Percentiles rank a stretch among this genome's conserved stretches.
These are phyloP conservation scores for Menidia beryllina DNA, from an alignment of 2,113 vertebrate genomes.

Conservation along the genomic window DNA sequence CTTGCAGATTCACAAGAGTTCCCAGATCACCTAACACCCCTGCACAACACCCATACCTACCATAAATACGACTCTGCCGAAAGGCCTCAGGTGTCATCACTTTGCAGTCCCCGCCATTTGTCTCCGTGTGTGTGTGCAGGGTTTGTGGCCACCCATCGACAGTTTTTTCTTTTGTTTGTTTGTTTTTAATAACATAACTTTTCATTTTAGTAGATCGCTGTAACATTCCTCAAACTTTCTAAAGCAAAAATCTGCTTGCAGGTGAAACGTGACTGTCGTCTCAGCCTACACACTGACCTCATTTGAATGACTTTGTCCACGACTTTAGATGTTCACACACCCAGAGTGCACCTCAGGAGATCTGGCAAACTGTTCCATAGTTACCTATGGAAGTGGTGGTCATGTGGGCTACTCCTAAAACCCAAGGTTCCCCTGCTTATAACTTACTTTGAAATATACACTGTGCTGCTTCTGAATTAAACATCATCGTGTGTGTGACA, in stretches of 20 bases:
- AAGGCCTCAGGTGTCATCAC: conserved; percentile 68
- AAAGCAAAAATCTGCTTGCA: conserved; percentile 7
- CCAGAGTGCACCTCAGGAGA: conserved; percentile 19
- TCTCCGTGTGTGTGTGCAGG: conserved; percentile 28
- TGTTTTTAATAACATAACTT: neutral
- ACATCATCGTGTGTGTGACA: conserved; percentile 53
- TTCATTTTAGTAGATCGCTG: neutral
- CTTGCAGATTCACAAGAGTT: conserved; percentile 58
- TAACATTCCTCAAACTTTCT: neutral
- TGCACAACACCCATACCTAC: conserved; percentile 60
- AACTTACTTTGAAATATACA: conserved; percentile 59
- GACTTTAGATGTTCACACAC: conserved; percentile 18
- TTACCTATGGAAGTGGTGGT: conserved; percentile 53
- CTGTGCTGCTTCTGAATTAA: conserved; percentile 58
- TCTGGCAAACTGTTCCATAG: conserved; percentile 31
- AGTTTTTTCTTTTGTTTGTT: conserved; percentile 29
- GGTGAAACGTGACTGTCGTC: conserved; percentile 40
- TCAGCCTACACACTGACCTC: conserved; percentile 56
- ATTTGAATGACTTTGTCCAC: conserved; percentile 48
- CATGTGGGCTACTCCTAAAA: conserved; percentile 71
- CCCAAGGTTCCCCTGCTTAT: conserved; percentile 63
- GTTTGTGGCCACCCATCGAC: conserved; percentile 45
- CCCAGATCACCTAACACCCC: conserved; percentile 65
- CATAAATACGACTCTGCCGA: conserved; percentile 66
- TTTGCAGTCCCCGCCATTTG: conserved; percentile 52